Conservation (phyloP, 2,797 vertebrate genomes). For the Acanthis flammea region DNA sequence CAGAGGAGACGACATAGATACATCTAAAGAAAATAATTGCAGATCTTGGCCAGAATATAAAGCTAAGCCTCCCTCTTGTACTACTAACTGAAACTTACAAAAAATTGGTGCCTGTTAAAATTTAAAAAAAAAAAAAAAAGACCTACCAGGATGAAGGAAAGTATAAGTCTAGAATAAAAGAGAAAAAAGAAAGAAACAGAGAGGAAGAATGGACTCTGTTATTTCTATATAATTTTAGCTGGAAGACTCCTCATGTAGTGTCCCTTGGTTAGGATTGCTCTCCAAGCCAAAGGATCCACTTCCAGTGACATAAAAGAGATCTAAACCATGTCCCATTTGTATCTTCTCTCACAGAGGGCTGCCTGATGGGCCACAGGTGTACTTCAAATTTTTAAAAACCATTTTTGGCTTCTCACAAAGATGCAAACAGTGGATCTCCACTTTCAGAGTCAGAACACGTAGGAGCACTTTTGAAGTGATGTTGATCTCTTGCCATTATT, state of each 20-base stretch:
- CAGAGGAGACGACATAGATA: not conserved
- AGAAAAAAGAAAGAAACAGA: not conserved
- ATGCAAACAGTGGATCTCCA: not conserved
- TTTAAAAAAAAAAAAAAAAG: not conserved
- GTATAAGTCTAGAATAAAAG: not conserved
- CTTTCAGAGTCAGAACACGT: not conserved
- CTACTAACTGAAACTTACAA: not conserved
- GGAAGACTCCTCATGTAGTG: not conserved
- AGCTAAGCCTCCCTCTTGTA: not conserved
- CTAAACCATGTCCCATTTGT: not conserved
- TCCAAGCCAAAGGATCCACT: not conserved
- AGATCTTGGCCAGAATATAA: not conserved
- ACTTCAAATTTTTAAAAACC: not conserved
- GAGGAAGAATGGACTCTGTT: not conserved
- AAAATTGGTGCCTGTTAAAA: not conserved
- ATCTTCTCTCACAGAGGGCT: not conserved
- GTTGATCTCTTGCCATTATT: not conserved
- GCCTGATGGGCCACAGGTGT: not conserved
- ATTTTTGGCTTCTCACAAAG: not conserved
- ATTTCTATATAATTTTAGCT: not conserved
- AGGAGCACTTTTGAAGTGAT: not conserved
- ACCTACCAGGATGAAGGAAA: not conserved
- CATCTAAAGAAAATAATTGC: not conserved
- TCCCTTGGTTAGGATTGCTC: not conserved
- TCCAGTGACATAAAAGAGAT: not conserved